A percentile compares a stretch with the other conserved stretches of the same genome.
These are phyloP conservation scores for Ochotona princeps DNA, from an alignment of 2,113 vertebrate species.

Conservation along the genomic window DNA sequence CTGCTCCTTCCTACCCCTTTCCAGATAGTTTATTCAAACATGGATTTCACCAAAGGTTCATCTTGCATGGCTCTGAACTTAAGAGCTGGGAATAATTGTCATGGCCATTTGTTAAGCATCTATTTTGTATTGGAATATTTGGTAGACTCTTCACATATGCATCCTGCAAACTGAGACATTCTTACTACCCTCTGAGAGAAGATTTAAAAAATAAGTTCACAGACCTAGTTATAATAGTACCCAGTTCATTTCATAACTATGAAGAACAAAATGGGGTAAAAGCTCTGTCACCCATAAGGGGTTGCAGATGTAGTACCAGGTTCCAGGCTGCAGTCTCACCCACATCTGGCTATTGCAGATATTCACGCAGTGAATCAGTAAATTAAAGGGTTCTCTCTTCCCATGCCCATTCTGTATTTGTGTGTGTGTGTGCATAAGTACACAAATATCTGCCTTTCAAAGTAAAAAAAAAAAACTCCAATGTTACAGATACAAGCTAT, in stretches of 20 bases:
- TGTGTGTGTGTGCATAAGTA: too few species aligned
- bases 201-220: conserved; percentile 20
- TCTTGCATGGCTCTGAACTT: not conserved
- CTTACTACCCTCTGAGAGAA: not conserved
- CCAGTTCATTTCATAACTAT: not conserved
- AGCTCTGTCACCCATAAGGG: not conserved
- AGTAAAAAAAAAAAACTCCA: not conserved
- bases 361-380: too few species aligned
- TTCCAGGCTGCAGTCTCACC: too few species aligned
- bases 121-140: conserved; percentile 54
- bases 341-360: too few species aligned
- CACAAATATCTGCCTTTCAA: too few species aligned
- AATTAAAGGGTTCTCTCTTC: too few species aligned
- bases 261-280: conserved; percentile 30
- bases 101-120: conserved; percentile 28
- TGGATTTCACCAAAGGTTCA: not conserved
- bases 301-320: too few species aligned
- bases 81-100: conserved; percentile 2
- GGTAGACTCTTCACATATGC: conserved; percentile 5
- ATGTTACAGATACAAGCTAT: not conserved
- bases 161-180: not conserved
- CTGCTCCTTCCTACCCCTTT: conserved; percentile 27
- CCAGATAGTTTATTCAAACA: not conserved
- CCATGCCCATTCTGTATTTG: too few species aligned
- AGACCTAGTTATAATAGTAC: not conserved